Percentiles rank a stretch among this genome's conserved stretches.
These are phyloP conservation scores for Sesia apiformis DNA, from an alignment of 2,888 invertebrate genomes.

Conservation along the genomic window DNA sequence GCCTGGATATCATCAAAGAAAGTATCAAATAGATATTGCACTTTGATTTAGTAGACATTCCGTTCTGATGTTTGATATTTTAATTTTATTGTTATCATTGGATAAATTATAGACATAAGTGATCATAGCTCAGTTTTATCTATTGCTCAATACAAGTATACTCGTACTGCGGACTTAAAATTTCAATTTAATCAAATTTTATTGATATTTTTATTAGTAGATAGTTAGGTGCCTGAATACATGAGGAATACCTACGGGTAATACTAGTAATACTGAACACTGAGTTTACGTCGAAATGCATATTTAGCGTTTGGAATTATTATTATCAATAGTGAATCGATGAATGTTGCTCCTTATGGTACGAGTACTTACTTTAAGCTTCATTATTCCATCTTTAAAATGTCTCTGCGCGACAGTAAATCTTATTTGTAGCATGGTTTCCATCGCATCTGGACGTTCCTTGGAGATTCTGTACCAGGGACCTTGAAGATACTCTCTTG, in stretches of 20 bases:
- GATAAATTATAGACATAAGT: no score
- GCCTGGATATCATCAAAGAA: no score
- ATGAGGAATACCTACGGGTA: background rate
- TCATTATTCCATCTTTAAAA: constrained; percentile 86
- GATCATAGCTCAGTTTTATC: no score
- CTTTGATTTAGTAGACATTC: no score
- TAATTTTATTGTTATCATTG: no score
- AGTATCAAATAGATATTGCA: no score
- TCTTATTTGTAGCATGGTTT: constrained; percentile 82
- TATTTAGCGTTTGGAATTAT: background rate
- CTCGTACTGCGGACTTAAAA: no score
- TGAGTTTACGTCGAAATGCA: background rate
- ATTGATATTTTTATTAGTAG: no score
- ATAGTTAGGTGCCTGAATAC: background rate
- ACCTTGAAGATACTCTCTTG: constrained; percentile 58
- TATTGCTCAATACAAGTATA: no score
- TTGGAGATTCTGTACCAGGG: constrained; percentile 66
- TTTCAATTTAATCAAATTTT: no score
- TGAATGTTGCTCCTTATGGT: background rate
- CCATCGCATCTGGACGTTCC: constrained; percentile 75
- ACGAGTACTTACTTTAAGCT: constrained; percentile 78
- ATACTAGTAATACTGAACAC: background rate
- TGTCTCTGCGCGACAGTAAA: constrained; percentile 82
- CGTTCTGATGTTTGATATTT: no score
- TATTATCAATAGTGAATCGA: background rate